Percentiles rank a stretch among this genome's conserved stretches.
These are phyloP conservation scores for Pseudocheirus occidentalis DNA, from an alignment of 2,797 vertebrate genomes.

Conservation along the genomic window DNA sequence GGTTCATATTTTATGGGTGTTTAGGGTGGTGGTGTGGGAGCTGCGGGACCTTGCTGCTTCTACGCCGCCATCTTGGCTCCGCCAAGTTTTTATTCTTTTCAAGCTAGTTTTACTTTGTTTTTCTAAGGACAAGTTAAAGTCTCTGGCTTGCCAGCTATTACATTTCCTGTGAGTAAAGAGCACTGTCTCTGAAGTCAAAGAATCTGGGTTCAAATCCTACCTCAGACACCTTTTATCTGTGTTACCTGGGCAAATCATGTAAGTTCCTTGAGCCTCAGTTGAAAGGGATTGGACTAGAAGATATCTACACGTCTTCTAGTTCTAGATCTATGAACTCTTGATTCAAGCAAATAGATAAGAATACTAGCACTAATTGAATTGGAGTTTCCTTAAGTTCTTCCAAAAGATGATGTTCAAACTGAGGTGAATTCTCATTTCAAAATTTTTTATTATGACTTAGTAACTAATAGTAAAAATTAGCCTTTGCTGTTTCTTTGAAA, in stretches of 20 bases:
- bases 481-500: no score
- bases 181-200: neutral
- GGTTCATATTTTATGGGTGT: no score
- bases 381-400: constrained; percentile 63
- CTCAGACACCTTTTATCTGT: neutral
- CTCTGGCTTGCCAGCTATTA: constrained; percentile 66
- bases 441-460: no score
- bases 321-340: constrained; percentile 34
- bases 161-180: constrained; percentile 58
- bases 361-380: constrained; percentile 41
- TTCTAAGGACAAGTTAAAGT: constrained; percentile 50
- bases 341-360: constrained; percentile 33
- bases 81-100: constrained; percentile 58
- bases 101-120: constrained; percentile 63
- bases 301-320: neutral
- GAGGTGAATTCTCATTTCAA: neutral
- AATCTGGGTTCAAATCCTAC: neutral
- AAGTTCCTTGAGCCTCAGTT: neutral
- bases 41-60: no score
- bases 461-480: no score
- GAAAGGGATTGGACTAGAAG: neutral
- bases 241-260: neutral
- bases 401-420: constrained; percentile 57
- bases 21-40: no score
- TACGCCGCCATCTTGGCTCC: no score